These are phyloP conservation scores for Campylomormyrus numenius DNA, from an alignment of 2,113 vertebrate genomes.

Conservation along the genomic window DNA sequence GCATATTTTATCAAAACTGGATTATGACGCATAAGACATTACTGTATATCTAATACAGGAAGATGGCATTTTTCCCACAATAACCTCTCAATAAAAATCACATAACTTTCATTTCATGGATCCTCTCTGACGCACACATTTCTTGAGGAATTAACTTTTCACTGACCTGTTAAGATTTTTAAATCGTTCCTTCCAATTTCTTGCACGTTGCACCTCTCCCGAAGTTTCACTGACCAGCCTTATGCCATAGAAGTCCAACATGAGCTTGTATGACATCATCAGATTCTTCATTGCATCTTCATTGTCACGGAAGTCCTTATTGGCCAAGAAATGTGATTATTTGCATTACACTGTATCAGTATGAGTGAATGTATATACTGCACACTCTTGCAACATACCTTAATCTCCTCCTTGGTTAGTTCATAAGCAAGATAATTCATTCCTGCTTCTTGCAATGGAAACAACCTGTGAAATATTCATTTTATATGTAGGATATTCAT, in stretches of 20 bases:
- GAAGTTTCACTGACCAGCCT: conserved; percentile 46
- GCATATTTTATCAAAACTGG: background rate
- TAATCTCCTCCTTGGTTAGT: conserved; percentile 68
- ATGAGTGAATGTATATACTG: background rate
- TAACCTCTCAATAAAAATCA: background rate
- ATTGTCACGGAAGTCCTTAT: conserved; percentile 61
- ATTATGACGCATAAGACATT: background rate
- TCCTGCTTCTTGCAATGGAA: conserved; percentile 80
- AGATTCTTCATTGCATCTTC: conserved; percentile 53
- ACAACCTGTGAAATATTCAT: conserved; percentile 64
- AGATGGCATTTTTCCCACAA: background rate
- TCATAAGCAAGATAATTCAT: conserved; percentile 67
- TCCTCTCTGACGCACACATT: background rate
- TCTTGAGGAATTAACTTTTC: background rate
- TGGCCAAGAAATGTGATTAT: background rate
- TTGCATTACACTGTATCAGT: background rate
- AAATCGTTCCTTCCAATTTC: conserved; percentile 69
- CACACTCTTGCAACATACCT: conserved; percentile 52
- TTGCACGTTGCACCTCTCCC: conserved; percentile 57
- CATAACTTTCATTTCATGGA: background rate
- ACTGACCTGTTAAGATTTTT: conserved; percentile 73
- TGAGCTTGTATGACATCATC: conserved; percentile 75
- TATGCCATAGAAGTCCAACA: conserved; percentile 89
- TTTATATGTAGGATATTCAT: background rate
- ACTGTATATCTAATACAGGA: background rate